Evolutionary conservation across 2,888 invertebrate species (phyloP).

Genomic region (Eumerus sabulonum): DNA sequence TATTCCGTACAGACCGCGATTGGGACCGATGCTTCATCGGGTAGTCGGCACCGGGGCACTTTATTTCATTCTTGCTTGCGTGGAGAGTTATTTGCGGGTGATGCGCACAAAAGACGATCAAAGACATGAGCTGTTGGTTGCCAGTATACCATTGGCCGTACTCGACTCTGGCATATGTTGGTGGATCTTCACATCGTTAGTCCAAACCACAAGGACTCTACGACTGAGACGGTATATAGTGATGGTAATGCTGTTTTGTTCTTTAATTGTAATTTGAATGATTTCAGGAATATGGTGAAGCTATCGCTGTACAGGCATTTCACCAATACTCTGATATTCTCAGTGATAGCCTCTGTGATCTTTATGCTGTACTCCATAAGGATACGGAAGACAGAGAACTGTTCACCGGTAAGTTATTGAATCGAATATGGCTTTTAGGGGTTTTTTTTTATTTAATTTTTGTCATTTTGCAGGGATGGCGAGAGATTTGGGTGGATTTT

Average conservation of each 20-base stretch:
- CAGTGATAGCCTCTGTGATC: conserved; percentile 92
- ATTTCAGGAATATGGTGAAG: conserved; percentile 91
- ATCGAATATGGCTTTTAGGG: background rate
- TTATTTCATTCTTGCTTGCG: conserved; percentile 91
- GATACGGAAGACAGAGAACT: conserved; percentile 86
- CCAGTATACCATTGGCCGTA: conserved; percentile 91
- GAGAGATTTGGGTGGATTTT: conserved; percentile 95
- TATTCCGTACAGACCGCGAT: conserved; percentile 88
- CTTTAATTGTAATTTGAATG: conserved; percentile 57
- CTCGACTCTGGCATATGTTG: conserved; percentile 93
- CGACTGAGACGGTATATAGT: conserved; percentile 84
- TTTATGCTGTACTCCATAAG: conserved; percentile 97
- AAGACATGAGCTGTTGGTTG: conserved; percentile 84
- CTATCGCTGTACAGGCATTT: conserved; percentile 94
- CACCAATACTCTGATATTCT: conserved; percentile 95
- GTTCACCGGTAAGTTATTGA: conserved; percentile 84
- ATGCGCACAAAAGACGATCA: conserved; percentile 83
- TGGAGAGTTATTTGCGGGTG: conserved; percentile 91
- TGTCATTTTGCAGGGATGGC: conserved; percentile 85
- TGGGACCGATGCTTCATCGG: conserved; percentile 93
- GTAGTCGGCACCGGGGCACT: conserved; percentile 90
- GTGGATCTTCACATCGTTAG: conserved; percentile 94
- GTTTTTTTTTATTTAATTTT: too few relatives aligned
- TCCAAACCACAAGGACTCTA: conserved; percentile 93
- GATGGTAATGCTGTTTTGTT: background rate